phyloP scores from a whole-genome alignment of 2,113 vertebrate genomes.

The Empidonax traillii region DNA sequence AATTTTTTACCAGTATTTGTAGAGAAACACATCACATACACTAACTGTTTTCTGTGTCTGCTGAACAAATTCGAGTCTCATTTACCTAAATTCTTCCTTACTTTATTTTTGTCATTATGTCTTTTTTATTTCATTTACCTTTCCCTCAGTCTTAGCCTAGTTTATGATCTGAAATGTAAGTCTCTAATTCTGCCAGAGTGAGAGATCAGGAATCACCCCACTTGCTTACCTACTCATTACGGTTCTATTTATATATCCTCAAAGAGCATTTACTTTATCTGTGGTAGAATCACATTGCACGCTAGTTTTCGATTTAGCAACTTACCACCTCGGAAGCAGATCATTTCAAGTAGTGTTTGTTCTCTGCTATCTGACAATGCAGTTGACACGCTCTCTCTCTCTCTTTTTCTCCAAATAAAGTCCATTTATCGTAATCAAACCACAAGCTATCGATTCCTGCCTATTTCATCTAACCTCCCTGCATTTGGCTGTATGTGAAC shows the following conservation, averaged over 20 bases:
- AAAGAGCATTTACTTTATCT: conserved; percentile 58
- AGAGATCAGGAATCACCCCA: conserved; percentile 46
- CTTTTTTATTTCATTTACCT: background rate
- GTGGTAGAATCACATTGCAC: conserved; percentile 46
- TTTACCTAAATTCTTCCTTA: background rate
- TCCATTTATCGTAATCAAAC: conserved; percentile 39
- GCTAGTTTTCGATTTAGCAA: conserved; percentile 55
- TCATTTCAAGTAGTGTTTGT: conserved; percentile 1
- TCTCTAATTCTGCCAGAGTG: background rate
- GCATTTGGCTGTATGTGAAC: background rate
- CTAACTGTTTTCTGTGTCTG: background rate
- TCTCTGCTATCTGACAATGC: background rate
- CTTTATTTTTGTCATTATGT: background rate
- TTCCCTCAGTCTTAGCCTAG: background rate
- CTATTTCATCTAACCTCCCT: background rate
- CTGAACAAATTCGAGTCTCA: background rate
- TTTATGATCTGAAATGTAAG: background rate
- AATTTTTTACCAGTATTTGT: conserved; percentile 7
- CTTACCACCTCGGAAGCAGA: conserved; percentile 24
- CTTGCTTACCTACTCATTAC: conserved; percentile 20
- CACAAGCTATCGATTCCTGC: conserved; percentile 22
- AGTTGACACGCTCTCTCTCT: background rate
- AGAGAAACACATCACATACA: background rate
- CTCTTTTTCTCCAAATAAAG: conserved; percentile 2
- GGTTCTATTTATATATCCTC: conserved; percentile 52